Evolutionary conservation across 2,113 vertebrate genomes (phyloP).

Genomic region (Lota lota): DNA sequence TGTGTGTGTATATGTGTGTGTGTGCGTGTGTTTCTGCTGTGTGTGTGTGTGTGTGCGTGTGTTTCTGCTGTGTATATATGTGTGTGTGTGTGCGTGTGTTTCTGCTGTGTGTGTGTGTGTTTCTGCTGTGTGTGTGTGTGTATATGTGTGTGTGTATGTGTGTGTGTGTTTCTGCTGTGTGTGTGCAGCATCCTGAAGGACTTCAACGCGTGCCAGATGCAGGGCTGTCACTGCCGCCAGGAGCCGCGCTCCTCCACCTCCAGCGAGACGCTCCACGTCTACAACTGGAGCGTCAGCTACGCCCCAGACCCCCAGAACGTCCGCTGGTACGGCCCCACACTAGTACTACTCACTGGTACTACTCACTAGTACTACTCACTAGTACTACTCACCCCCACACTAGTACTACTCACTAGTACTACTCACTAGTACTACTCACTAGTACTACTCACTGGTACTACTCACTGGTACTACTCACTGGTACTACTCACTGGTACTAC

Average conservation of each 20-base stretch:
- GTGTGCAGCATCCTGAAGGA: constrained; percentile 88
- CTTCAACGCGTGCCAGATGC: constrained; percentile 94
- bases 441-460: too few species aligned
- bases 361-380: too few species aligned
- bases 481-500: too few species aligned
- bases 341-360: too few species aligned
- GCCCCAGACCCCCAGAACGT: constrained; percentile 96
- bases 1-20: too few species aligned
- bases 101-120: neutral
- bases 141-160: neutral
- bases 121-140: neutral
- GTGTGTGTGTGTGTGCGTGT: too few species aligned
- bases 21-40: too few species aligned
- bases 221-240: constrained; percentile 85
- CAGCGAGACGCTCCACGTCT: constrained; percentile 86
- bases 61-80: too few species aligned
- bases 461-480: too few species aligned
- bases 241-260: constrained; percentile 86
- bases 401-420: too few species aligned
- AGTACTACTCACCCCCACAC: too few species aligned
- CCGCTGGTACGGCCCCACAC: constrained; percentile 85
- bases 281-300: constrained; percentile 91
- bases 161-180: neutral
- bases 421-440: too few species aligned
- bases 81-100: constrained; percentile 4